Evolutionary conservation across 2,113 vertebrate species (phyloP), one percentile per base, ranked within the genome.

Genomic region (Anolis carolinensis): DNA sequence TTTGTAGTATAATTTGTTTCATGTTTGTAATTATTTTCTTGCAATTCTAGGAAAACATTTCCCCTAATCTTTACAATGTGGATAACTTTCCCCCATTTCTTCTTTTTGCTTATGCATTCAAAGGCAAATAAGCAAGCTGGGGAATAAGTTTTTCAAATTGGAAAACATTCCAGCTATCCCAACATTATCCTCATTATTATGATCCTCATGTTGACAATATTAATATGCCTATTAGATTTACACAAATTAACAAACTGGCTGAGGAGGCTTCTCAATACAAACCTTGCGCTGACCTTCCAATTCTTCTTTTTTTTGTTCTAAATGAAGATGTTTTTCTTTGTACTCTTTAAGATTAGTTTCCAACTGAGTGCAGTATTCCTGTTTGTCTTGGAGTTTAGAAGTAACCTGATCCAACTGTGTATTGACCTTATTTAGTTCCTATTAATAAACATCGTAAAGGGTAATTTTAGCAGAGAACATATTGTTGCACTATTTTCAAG

Each of bases 401-500:
- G 90, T 90, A 84, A 97, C 92, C 91, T 99, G 97, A 84, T 98
- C 98, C 91, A 98, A 77, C 89, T 97, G 97, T 90, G 94, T 78
- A 8, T 95, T 97, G 89, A 96, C 94, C 93, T 99, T 98, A 96
- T 94, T 97, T 94, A 99, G 93, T 92, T 99, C 99, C 99, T 99
- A 85, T 2, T 93, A 86, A 83, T 74, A 86, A 86, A 95, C 95
- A 90, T 89, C 63, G 81, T 13, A 88, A 82, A 90, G 70, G 63
- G 5, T 39, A 86, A 81, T 34, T 84, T 71, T 75, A 84, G 71
- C 84, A 18, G 0, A 72, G 13, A 70, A 39, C 30, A 16, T 39
- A 25, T 63, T 71, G 21, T 18, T 18, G 70, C 16, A 71, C 48
- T 20, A 65, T 7, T 3, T 65, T 27, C 25, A 21, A 23, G 11